These are phyloP conservation scores for Luscinia luscinia DNA, from an alignment of 2,797 vertebrate genomes.

Conservation along the genomic window DNA sequence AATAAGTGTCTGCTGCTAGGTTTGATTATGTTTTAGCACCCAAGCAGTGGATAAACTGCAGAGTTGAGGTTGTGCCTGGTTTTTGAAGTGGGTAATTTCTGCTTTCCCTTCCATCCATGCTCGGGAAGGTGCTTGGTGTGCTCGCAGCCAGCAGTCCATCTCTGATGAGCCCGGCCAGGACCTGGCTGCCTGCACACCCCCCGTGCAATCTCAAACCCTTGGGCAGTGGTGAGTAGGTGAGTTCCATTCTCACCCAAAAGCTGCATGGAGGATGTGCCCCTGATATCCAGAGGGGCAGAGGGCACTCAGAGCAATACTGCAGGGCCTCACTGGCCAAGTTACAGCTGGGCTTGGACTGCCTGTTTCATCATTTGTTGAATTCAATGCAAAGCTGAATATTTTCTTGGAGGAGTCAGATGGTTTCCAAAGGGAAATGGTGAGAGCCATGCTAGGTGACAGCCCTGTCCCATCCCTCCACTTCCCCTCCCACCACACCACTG, in stretches of 20 bases:
- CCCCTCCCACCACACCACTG: not conserved
- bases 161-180: not conserved
- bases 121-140: not conserved
- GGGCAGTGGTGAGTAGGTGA: rapidly evolving
- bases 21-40: not conserved
- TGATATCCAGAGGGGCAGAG: not conserved
- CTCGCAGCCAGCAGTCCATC: not conserved
- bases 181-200: rapidly evolving
- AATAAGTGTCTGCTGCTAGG: not conserved
- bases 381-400: not conserved
- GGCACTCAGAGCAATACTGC: not conserved
- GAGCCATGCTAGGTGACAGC: not conserved
- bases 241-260: not conserved
- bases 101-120: not conserved
- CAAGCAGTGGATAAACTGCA: not conserved
- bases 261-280: not conserved
- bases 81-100: not conserved
- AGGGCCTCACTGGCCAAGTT: no score
- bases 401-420: not conserved
- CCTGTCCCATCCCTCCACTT: not conserved
- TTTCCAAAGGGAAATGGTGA: not conserved
- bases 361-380: not conserved
- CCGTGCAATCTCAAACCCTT: rapidly evolving
- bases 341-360: not conserved
- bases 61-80: not conserved